These are phyloP conservation scores for Nannoperca obscura DNA, from an alignment of 2,797 vertebrate genomes.

Conservation along the genomic window DNA sequence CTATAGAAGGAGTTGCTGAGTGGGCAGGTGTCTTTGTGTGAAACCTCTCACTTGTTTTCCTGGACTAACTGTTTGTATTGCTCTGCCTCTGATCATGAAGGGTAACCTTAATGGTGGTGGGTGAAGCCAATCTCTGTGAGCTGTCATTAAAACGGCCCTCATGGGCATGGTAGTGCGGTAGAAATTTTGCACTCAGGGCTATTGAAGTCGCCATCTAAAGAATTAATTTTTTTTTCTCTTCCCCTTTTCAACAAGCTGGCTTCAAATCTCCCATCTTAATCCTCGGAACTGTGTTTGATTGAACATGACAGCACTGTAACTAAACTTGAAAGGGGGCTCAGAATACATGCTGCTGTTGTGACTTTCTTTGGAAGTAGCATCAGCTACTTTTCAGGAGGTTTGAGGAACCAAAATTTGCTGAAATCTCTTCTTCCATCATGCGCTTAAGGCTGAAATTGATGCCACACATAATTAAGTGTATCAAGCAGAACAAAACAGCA, in stretches of 20 bases:
- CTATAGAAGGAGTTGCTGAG: slow-evolving; percentile 78
- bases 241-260: slow-evolving; percentile 67
- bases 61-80: slow-evolving; percentile 84
- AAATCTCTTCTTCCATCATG: slow-evolving; percentile 30
- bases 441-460: slow-evolving; percentile 10
- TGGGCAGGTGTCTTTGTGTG: slow-evolving; percentile 84
- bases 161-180: slow-evolving; percentile 68
- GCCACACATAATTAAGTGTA: slow-evolving; percentile 6
- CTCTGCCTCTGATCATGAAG: slow-evolving; percentile 83
- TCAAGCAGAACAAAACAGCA: slow-evolving; percentile 5
- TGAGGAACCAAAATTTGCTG: slow-evolving; percentile 63
- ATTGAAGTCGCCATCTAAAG: slow-evolving; percentile 82
- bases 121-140: slow-evolving; percentile 81
- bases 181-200: slow-evolving; percentile 82
- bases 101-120: slow-evolving; percentile 83
- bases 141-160: slow-evolving; percentile 87
- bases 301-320: slow-evolving; percentile 82
- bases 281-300: slow-evolving; percentile 73
- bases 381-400: slow-evolving; percentile 73
- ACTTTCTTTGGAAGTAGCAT: slow-evolving; percentile 73
- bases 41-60: slow-evolving; percentile 77
- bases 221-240: slow-evolving; percentile 56
- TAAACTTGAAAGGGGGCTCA: slow-evolving; percentile 78
- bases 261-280: slow-evolving; percentile 75
- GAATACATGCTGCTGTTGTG: slow-evolving; percentile 74